Conservation (phyloP, 2,797 vertebrate genomes). For the Myotis vivesi region DNA sequence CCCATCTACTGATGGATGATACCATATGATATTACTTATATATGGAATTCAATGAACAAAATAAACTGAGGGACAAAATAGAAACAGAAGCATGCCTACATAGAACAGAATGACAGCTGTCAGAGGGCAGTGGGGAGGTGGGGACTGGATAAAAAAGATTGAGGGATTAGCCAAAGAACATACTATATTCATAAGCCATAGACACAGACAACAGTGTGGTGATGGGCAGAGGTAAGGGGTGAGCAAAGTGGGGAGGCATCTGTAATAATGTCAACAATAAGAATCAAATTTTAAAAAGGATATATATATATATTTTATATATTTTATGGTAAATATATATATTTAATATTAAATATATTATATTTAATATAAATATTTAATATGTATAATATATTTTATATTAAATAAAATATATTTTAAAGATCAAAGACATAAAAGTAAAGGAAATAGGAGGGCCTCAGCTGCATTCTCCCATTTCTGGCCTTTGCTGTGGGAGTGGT, state of each 20-base stretch:
- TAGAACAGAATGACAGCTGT: not conserved
- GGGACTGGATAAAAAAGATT: not conserved
- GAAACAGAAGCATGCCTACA: not conserved
- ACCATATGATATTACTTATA: not conserved
- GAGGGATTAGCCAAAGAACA: not conserved
- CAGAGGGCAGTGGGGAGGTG: not conserved
- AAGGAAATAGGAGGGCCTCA: not conserved
- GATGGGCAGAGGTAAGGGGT: not conserved
- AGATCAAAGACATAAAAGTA: not conserved
- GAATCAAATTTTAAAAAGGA: not conserved
- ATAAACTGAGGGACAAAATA: not conserved
- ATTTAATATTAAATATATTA: too few relatives aligned
- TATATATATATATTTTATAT: not conserved
- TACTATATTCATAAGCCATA: not conserved
- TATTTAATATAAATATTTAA: too few relatives aligned
- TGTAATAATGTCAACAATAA: not conserved
- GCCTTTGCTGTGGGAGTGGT: not conserved
- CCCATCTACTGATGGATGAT: not conserved
- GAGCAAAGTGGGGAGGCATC: not conserved
- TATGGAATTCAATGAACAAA: not conserved
- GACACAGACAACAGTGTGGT: not conserved
- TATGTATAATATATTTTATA: too few relatives aligned
- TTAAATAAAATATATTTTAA: not conserved
- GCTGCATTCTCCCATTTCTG: not conserved
- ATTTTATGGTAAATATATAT: not conserved